Evolutionary conservation across 1,140 invertebrate genomes (phyloP).

Genomic region (Euura lappo): DNA sequence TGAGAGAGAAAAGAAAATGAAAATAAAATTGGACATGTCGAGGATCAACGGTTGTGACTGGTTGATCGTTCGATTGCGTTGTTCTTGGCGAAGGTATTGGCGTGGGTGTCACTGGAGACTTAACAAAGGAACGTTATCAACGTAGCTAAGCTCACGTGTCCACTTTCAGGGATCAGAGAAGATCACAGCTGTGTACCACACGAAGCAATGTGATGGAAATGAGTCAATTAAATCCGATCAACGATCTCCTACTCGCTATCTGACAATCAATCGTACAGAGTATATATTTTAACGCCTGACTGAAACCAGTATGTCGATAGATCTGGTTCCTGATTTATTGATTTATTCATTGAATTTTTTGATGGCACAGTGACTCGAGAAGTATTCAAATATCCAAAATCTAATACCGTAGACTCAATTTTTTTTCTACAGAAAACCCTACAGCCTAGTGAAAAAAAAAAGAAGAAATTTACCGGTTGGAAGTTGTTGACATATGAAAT

Average conservation of each 20-base stretch:
- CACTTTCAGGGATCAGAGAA: neutral
- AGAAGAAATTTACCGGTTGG: too few relatives aligned
- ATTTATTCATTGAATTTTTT: neutral
- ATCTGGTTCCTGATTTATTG: neutral
- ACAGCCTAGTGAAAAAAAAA: constrained; percentile 20
- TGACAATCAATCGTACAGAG: neutral
- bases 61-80: neutral
- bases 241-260: neutral
- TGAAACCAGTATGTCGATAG: neutral
- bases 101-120: too few relatives aligned
- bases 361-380: constrained; percentile 18
- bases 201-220: neutral
- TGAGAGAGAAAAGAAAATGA: too few relatives aligned
- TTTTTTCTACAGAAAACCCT: constrained; percentile 34
- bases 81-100: too few relatives aligned
- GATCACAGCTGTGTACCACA: neutral
- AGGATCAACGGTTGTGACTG: neutral
- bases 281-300: neutral
- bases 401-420: constrained; percentile 25
- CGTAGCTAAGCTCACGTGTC: neutral
- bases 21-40: too few relatives aligned
- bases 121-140: too few relatives aligned
- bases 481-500: too few relatives aligned
- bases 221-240: neutral
- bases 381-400: neutral